Percentiles rank a stretch among this genome's conserved stretches.
Evolutionary conservation across 2,888 invertebrate genomes (phyloP).

Genomic region (Escarpia spicata): DNA sequence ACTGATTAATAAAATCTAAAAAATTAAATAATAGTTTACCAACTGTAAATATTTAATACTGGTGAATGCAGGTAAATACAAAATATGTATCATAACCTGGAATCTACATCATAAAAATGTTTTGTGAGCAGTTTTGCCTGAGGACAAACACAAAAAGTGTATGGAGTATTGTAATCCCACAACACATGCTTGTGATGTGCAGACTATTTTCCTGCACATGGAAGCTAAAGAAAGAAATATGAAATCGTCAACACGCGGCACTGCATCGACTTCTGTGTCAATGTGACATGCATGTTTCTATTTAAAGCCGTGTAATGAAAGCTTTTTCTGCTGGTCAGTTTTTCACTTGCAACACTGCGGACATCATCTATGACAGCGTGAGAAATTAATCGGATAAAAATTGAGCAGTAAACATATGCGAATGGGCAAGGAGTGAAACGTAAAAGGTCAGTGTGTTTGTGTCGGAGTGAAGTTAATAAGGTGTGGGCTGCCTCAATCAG

Average conservation of each 20-base stretch:
- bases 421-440: neutral
- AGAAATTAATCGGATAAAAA: slow-evolving; percentile 3
- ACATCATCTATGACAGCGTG: neutral
- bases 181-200: neutral
- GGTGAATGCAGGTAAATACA: neutral
- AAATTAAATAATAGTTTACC: too few relatives aligned
- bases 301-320: neutral
- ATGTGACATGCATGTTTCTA: neutral
- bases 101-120: neutral
- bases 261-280: neutral
- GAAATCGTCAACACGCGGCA: neutral
- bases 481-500: neutral
- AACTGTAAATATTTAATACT: too few relatives aligned
- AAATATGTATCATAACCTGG: neutral
- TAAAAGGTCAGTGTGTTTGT: neutral
- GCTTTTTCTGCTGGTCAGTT: neutral
- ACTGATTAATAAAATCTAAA: too few relatives aligned
- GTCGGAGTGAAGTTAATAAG: neutral
- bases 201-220: neutral
- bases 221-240: neutral
- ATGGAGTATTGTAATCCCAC: neutral
- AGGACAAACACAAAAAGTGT: neutral
- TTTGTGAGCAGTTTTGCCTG: neutral
- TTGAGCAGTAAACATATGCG: neutral
- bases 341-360: neutral